Conservation (phyloP, 2,113 vertebrate species). For the Edolisoma coerulescens region DNA sequence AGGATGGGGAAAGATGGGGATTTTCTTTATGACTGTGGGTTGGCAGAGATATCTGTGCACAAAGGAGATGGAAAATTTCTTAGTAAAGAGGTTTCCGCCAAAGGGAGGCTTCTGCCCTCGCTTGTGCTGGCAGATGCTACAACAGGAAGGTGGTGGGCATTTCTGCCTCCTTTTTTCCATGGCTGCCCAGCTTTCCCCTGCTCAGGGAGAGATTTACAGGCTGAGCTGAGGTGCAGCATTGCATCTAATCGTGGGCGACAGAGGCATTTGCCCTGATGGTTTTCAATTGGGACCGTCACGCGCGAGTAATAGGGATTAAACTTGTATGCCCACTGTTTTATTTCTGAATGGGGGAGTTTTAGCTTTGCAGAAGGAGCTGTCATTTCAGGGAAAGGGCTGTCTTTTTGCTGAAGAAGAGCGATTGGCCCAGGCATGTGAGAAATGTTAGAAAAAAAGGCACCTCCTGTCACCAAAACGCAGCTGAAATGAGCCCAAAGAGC, state of each 20-base stretch:
- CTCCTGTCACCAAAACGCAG: not conserved
- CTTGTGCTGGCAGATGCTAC: not conserved
- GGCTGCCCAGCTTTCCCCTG: not conserved
- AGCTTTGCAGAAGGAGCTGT: not conserved
- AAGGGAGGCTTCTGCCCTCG: not conserved
- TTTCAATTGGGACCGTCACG: not conserved
- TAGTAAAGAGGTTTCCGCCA: not conserved
- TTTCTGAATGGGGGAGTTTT: not conserved
- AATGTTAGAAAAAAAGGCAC: not conserved
- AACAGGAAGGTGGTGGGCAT: not conserved
- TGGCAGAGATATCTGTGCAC: not conserved
- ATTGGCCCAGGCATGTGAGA: not conserved
- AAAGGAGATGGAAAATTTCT: not conserved
- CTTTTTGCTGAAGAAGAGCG: conserved; percentile 12
- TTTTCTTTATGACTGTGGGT: not conserved
- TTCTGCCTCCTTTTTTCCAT: not conserved
- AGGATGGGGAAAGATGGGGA: not conserved
- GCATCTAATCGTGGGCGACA: not conserved
- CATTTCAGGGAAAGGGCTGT: not conserved
- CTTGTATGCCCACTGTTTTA: not conserved
- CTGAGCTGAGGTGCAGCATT: not conserved
- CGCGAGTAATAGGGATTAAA: not conserved
- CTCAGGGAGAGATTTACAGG: not conserved
- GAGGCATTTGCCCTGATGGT: not conserved
- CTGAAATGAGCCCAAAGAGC: not conserved